These are phyloP conservation scores for Eilema caniola DNA, from an alignment of 2,888 invertebrate species.

Conservation along the genomic window DNA sequence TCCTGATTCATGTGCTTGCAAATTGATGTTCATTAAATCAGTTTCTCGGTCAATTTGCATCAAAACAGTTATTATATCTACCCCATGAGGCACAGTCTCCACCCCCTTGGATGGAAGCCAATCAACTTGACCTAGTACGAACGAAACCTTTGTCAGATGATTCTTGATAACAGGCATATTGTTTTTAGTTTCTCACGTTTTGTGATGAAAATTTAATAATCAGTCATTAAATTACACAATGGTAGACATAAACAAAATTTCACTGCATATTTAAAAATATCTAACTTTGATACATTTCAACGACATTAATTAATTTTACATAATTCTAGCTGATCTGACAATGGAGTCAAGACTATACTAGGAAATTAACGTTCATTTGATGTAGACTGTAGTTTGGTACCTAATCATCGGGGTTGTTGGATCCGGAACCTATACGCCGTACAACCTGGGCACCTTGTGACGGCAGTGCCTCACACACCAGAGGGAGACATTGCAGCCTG, in stretches of 20 bases:
- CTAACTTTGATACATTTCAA: no score
- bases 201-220: background rate
- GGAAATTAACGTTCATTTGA: no score
- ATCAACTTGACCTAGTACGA: slow-evolving; percentile 42
- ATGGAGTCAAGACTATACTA: no score
- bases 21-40: slow-evolving; percentile 8
- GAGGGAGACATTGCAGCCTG: no score
- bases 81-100: slow-evolving; percentile 14
- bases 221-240: background rate
- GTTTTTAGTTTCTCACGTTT: background rate
- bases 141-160: slow-evolving; percentile 30
- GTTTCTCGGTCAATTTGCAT: background rate
- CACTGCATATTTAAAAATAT: background rate
- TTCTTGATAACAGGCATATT: slow-evolving; percentile 32
- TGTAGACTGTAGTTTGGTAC: no score
- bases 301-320: no score
- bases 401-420: no score
- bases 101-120: slow-evolving; percentile 41
- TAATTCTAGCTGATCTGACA: no score
- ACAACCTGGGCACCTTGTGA: no score
- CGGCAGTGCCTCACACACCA: no score
- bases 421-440: no score
- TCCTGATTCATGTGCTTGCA: background rate
- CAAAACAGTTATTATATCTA: background rate
- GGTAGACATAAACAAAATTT: background rate